Base-by-base conservation (phyloP, 2,113 vertebrate genomes). In the Phoxinus phoxinus region DNA sequence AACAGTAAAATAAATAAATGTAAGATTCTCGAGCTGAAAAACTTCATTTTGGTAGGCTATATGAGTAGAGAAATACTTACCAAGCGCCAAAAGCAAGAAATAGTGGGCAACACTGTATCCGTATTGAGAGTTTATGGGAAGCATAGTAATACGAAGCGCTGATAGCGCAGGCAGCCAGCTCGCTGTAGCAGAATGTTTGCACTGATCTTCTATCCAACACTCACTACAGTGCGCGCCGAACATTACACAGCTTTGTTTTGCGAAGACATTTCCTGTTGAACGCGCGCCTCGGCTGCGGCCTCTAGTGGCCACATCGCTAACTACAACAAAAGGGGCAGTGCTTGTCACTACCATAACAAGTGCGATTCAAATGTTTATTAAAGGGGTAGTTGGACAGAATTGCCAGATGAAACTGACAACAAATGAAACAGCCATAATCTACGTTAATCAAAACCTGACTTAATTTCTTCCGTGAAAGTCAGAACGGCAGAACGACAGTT, bases 221-320 rank as follows among this genome's bases (percentile, higher is more conserved):
- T 83, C 25, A 30, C 71, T 75, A 27, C 87, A 87, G 88, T 86
- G 90, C 75, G 87, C 10, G 46, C 25, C 27, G 27, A 76, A 58
- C 21, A 41, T 86, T 25, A 41, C 85, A 25, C 59, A 37, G 15
- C 48, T 56, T 82, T 84, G 80, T 67, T 87, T 75, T 83, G 48
- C 63, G 81, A 48, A 51, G 83, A 78, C 88, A 72, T 56, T 89
- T 89, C 88, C 88, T 89, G 88, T 87, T 79, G 44, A 32, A 25
- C 10, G 9, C 44, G 82, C 89, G 93, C 90, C 91, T 86, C 94
- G 87, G 88, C 86, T 85, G 87, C 94, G 92, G 92, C 53, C 93
- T 92, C 94, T 93, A 85, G 86, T 88, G 94, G 91, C 80, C 65
- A 21, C 10, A n/a, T 51, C 10, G 3, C 3, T 4, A 46, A 76